Percentiles rank a stretch among this genome's conserved stretches.
phyloP scores from a whole-genome alignment of 2,888 invertebrate species.

The Leptinotarsa rubiginosa region DNA sequence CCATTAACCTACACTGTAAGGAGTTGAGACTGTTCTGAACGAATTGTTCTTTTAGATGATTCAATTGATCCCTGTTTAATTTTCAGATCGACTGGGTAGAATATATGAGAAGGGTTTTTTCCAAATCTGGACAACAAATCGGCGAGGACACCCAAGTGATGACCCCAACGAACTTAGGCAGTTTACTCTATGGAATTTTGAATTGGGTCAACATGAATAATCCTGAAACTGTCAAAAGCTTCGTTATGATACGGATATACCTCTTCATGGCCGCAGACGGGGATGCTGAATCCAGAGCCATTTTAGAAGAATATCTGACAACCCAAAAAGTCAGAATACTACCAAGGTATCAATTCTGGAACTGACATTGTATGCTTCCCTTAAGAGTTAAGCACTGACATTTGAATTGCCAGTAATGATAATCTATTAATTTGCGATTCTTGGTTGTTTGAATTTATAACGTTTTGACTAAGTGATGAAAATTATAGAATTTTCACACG shows the following conservation, averaged over 20 bases:
- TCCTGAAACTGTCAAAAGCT: conserved; percentile 59
- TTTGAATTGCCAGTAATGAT: too few relatives aligned
- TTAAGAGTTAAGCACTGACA: too few relatives aligned
- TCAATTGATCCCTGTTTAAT: not conserved
- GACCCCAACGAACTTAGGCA: conserved; percentile 35
- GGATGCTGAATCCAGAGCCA: conserved; percentile 55
- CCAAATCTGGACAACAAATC: conserved; percentile 55
- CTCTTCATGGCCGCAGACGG: conserved; percentile 62
- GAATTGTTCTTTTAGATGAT: too few relatives aligned
- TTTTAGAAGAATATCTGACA: conserved; percentile 58
- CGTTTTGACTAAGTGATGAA: too few relatives aligned
- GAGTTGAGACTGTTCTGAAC: too few relatives aligned
- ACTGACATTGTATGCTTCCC: too few relatives aligned
- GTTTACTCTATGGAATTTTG: conserved; percentile 56
- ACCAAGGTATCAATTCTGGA: conserved; percentile 48
- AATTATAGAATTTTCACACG: too few relatives aligned
- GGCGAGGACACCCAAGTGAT: conserved; percentile 54
- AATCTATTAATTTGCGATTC: too few relatives aligned
- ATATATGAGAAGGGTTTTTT: conserved; percentile 58
- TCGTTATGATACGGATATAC: conserved; percentile 60
- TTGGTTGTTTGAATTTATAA: too few relatives aligned
- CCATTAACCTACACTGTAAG: too few relatives aligned
- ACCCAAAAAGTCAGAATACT: conserved; percentile 50
- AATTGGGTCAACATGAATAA: conserved; percentile 58
- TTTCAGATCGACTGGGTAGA: conserved; percentile 63